phyloP scores from a whole-genome alignment of 2,888 invertebrate genomes.

The Eucera pruinosa region DNA sequence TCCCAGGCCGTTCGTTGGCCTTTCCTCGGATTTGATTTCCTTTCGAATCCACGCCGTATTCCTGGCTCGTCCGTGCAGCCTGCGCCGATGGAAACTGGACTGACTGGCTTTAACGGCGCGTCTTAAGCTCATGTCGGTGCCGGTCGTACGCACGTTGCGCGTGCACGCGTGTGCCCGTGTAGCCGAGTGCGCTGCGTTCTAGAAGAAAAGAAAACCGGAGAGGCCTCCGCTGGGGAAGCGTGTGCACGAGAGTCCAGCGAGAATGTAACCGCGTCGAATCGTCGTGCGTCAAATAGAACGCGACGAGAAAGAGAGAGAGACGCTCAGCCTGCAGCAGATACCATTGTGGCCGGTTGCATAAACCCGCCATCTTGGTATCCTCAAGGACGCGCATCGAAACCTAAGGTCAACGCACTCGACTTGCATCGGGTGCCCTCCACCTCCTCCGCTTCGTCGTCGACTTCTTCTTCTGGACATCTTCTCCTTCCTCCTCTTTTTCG shows the following conservation, averaged over 20 bases:
- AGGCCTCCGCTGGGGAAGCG: background rate
- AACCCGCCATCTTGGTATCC: slow-evolving; percentile 80
- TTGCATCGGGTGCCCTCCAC: slow-evolving; percentile 66
- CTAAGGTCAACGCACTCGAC: slow-evolving; percentile 80
- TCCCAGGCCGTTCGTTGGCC: slow-evolving; percentile 71
- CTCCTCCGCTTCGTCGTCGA: slow-evolving; percentile 57
- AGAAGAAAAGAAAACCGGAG: background rate
- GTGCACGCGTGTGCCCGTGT: slow-evolving; percentile 29
- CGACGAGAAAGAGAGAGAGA: slow-evolving; percentile 53
- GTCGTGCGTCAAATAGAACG: slow-evolving; percentile 74
- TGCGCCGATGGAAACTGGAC: slow-evolving; percentile 75
- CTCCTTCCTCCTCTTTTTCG: slow-evolving; percentile 1
- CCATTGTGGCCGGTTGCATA: slow-evolving; percentile 80
- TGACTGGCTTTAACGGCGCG: slow-evolving; percentile 77
- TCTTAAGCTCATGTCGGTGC: slow-evolving; percentile 66
- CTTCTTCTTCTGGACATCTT: slow-evolving; percentile 49
- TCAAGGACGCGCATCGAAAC: slow-evolving; percentile 82
- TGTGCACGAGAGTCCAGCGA: slow-evolving; percentile 58
- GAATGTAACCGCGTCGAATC: slow-evolving; percentile 74
- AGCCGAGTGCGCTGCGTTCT: slow-evolving; percentile 6
- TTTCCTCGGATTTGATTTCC: slow-evolving; percentile 75
- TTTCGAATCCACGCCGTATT: slow-evolving; percentile 70
- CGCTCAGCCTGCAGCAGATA: slow-evolving; percentile 62
- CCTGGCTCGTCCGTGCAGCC: slow-evolving; percentile 66
- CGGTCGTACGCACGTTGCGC: slow-evolving; percentile 53